Evolutionary conservation across 2,113 vertebrate species (phyloP).

Genomic region (Hypanus sabinus): DNA sequence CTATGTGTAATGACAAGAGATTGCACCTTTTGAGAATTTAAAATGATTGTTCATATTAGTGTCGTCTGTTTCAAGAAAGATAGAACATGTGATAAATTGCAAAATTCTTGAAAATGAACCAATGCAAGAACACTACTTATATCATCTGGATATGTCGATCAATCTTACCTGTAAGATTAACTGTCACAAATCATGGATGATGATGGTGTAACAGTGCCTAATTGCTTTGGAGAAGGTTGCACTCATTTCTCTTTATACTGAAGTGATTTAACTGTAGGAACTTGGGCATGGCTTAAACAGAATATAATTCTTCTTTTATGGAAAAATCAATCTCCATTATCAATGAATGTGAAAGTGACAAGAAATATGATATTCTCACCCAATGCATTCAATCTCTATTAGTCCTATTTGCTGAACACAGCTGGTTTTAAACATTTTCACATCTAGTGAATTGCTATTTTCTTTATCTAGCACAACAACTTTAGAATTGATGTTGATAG

Average conservation of each 20-base stretch:
- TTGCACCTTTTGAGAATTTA: not conserved
- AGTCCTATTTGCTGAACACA: not conserved
- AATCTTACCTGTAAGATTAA: not conserved
- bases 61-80: conserved; percentile 15
- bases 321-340: not conserved
- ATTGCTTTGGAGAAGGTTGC: not conserved
- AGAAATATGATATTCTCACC: not conserved
- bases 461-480: not conserved
- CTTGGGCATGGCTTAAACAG: not conserved
- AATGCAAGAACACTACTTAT: not conserved
- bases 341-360: not conserved
- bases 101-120: conserved; percentile 12
- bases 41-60: not conserved
- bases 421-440: not conserved
- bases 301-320: not conserved
- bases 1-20: conserved; percentile 25
- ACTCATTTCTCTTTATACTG: not conserved
- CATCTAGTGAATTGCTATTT: not conserved
- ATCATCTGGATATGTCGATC: conserved; percentile 5
- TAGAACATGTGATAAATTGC: not conserved
- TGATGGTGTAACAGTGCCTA: not conserved
- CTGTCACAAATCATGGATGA: not conserved
- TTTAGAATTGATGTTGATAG: not conserved
- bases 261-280: not conserved
- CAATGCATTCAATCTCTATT: not conserved